Conservation (phyloP, 2,888 invertebrate species). For the Yponomeuta plumbellus region DNA sequence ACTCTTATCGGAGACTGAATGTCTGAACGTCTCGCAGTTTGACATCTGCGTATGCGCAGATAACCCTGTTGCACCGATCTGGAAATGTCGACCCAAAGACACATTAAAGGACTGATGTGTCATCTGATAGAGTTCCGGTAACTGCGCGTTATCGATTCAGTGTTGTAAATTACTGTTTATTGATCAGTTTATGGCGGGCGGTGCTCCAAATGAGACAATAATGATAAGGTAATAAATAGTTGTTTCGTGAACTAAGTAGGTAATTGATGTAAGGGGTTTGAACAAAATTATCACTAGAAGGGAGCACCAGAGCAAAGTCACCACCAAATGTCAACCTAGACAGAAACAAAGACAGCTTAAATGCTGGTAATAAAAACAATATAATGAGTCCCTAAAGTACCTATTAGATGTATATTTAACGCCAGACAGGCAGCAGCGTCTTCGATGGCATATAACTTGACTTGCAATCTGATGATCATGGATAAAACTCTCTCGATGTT, state of each 20-base stretch:
- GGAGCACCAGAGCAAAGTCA: too few relatives aligned
- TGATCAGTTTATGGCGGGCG: not conserved
- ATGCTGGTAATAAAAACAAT: too few relatives aligned
- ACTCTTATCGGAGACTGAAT: conserved; percentile 16
- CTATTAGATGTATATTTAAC: too few relatives aligned
- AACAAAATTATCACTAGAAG: too few relatives aligned
- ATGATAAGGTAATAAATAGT: not conserved
- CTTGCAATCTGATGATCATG: too few relatives aligned
- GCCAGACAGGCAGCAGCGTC: too few relatives aligned
- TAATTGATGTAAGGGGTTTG: too few relatives aligned
- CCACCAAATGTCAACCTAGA: too few relatives aligned
- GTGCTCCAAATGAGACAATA: not conserved
- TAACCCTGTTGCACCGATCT: conserved; percentile 18
- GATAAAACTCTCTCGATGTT: too few relatives aligned
- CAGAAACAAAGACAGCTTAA: too few relatives aligned
- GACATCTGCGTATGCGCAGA: conserved; percentile 18
- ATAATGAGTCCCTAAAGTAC: too few relatives aligned
- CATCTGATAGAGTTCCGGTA: conserved; percentile 20
- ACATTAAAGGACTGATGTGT: conserved; percentile 33
- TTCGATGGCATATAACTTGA: too few relatives aligned
- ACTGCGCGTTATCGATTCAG: not conserved
- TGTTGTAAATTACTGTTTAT: not conserved
- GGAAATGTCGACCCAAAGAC: conserved; percentile 34
- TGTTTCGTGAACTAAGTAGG: conserved; percentile 13
- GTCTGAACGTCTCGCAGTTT: conserved; percentile 15